phyloP scores from a whole-genome alignment of 2,113 vertebrate species.

The Thamnaconus septentrionalis region DNA sequence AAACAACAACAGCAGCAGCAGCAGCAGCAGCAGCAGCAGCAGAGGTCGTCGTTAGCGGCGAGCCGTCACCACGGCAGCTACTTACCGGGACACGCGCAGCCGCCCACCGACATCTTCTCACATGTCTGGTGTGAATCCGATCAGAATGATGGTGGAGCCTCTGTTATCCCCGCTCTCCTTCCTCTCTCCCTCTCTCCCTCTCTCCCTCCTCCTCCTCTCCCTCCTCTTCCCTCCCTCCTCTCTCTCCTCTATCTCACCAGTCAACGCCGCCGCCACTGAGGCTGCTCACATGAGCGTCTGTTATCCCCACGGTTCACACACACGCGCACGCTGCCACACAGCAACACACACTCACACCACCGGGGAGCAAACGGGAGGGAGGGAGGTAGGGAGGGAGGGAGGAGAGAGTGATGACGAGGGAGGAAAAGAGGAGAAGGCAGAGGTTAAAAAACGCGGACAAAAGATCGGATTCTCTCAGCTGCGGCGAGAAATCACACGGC shows the following conservation, averaged over 20 bases:
- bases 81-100: constrained; percentile 95
- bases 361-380: constrained; percentile 47
- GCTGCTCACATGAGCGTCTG: constrained; percentile 81
- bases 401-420: constrained; percentile 56
- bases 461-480: constrained; percentile 70
- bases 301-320: constrained; percentile 74
- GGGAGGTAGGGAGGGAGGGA: constrained; percentile 31
- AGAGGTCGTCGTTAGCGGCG: constrained; percentile 50
- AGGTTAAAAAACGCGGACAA: constrained; percentile 56
- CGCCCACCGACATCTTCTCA: constrained; percentile 94
- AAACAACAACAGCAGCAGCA: constrained; percentile 36
- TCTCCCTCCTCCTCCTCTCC: too few relatives aligned
- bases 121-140: constrained; percentile 86
- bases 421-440: constrained; percentile 58
- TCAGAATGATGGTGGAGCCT: constrained; percentile 75
- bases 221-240: not conserved
- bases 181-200: too few relatives aligned
- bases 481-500: not conserved
- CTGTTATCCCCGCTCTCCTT: constrained; percentile 50
- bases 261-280: constrained; percentile 68
- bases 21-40: constrained; percentile 3
- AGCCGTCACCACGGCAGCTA: constrained; percentile 65
- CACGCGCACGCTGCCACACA: constrained; percentile 52
- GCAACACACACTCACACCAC: constrained; percentile 34
- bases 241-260: constrained; percentile 64